These are phyloP conservation scores for Zosterops hypoxanthus DNA, from an alignment of 2,113 vertebrate species.

Conservation along the genomic window DNA sequence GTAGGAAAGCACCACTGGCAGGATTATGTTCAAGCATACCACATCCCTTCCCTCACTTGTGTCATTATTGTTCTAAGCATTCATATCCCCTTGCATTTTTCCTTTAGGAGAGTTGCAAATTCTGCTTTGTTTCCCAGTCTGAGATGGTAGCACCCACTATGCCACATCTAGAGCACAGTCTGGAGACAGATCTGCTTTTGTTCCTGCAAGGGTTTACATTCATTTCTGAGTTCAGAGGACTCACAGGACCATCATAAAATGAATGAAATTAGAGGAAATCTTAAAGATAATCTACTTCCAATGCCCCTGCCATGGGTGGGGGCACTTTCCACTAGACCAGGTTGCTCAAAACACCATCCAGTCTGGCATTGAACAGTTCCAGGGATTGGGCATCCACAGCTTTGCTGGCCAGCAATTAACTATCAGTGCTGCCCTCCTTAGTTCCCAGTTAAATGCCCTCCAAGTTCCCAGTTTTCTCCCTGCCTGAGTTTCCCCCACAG, in stretches of 20 bases:
- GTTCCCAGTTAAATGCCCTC: not conserved
- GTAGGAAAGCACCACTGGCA: not conserved
- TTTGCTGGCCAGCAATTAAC: not conserved
- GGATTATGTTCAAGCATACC: not conserved
- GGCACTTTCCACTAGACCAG: not conserved
- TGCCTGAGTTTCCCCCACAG: not conserved
- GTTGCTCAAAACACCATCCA: not conserved
- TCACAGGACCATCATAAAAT: not conserved
- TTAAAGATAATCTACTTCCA: not conserved
- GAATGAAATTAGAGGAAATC: not conserved
- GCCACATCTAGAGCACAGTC: not conserved
- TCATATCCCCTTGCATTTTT: not conserved
- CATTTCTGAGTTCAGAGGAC: not conserved
- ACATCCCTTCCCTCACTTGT: not conserved
- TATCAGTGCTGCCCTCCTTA: not conserved
- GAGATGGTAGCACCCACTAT: not conserved
- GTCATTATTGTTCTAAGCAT: not conserved
- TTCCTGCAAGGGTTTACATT: not conserved
- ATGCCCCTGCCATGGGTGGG: rapidly evolving
- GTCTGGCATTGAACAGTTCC: not conserved
- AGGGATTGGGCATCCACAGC: not conserved
- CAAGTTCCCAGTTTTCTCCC: not conserved
- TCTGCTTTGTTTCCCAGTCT: not conserved
- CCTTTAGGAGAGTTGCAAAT: not conserved
- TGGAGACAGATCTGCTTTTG: not conserved